A percentile compares a stretch with the other conserved stretches of the same genome.
These are phyloP conservation scores for Drosophila sproati DNA, from an alignment of 1,140 invertebrate species.

Conservation along the genomic window DNA sequence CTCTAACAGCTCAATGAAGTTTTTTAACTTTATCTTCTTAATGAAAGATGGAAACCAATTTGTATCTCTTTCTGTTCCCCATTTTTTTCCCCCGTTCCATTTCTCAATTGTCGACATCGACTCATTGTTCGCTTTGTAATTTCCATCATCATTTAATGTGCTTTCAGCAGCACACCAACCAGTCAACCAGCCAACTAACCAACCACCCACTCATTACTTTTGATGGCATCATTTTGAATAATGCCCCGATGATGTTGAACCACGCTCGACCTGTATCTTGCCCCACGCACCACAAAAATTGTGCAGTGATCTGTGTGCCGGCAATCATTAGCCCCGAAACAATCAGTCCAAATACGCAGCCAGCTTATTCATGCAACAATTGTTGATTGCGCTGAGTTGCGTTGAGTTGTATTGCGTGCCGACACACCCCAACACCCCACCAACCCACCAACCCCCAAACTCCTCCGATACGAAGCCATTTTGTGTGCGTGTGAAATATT, in stretches of 20 bases:
- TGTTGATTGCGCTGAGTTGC: slow-evolving; percentile 66
- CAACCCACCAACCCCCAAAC: not conserved
- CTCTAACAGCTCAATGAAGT: too few relatives aligned
- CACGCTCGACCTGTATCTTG: not conserved
- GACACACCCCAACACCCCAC: not conserved
- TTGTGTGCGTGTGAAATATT: slow-evolving; percentile 75
- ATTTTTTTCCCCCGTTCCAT: too few relatives aligned
- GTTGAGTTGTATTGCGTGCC: slow-evolving; percentile 16
- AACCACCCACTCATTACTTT: slow-evolving; percentile 67
- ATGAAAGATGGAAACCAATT: not conserved
- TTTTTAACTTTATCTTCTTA: too few relatives aligned
- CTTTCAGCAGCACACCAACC: slow-evolving; percentile 1
- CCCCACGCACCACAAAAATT: slow-evolving; percentile 36
- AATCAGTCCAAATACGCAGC: slow-evolving; percentile 36
- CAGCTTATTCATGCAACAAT: slow-evolving; percentile 76
- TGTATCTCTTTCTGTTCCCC: not conserved
- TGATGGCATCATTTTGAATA: slow-evolving; percentile 78
- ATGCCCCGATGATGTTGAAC: not conserved
- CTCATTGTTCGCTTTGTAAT: slow-evolving; percentile 33
- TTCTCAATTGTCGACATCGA: slow-evolving; percentile 18
- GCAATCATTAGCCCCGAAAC: slow-evolving; percentile 73
- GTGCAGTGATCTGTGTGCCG: slow-evolving; percentile 76
- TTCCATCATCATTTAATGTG: slow-evolving; percentile 37
- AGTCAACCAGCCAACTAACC: not conserved
- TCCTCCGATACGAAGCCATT: not conserved